Evolutionary conservation across 2,888 invertebrate genomes (phyloP).

Genomic region (Arctia plantaginis): DNA sequence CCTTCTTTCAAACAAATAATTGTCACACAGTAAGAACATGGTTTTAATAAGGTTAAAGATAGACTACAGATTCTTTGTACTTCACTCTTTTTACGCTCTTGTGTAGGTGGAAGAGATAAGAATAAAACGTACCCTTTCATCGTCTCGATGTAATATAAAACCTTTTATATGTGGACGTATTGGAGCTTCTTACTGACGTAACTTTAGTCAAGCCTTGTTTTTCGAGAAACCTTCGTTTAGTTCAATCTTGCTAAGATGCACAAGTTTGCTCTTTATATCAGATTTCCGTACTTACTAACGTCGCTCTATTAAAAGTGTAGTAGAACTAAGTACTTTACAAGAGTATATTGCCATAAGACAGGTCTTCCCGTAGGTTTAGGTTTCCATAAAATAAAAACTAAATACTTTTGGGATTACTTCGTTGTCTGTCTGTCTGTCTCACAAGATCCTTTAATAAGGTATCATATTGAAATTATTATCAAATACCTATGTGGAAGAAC

Average conservation of each 20-base stretch:
- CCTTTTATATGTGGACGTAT: slow-evolving; percentile 11
- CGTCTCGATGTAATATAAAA: slow-evolving; percentile 16
- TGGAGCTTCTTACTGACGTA: slow-evolving; percentile 6
- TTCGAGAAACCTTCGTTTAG: background rate
- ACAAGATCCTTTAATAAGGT: background rate
- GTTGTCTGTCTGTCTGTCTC: background rate
- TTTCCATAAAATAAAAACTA: background rate
- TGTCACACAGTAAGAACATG: background rate
- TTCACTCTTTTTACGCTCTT: background rate
- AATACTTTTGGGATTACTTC: background rate
- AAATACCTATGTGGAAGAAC: too few relatives aligned
- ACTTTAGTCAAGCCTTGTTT: background rate
- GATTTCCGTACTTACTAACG: background rate
- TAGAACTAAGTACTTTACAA: background rate
- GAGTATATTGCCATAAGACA: background rate
- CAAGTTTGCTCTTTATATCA: slow-evolving; percentile 1
- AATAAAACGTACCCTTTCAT: slow-evolving; percentile 19
- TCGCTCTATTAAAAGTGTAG: background rate
- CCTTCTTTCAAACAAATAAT: background rate
- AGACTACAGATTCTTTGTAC: background rate
- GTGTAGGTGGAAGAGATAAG: slow-evolving; percentile 13
- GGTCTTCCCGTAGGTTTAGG: background rate
- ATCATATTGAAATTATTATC: background rate
- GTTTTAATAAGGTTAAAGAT: slow-evolving; percentile 2
- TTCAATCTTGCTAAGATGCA: slow-evolving; percentile 1